A percentile compares a stretch with the other conserved stretches of the same genome.
phyloP scores from a whole-genome alignment of 2,113 vertebrate species.

The Catharus bicknelli region DNA sequence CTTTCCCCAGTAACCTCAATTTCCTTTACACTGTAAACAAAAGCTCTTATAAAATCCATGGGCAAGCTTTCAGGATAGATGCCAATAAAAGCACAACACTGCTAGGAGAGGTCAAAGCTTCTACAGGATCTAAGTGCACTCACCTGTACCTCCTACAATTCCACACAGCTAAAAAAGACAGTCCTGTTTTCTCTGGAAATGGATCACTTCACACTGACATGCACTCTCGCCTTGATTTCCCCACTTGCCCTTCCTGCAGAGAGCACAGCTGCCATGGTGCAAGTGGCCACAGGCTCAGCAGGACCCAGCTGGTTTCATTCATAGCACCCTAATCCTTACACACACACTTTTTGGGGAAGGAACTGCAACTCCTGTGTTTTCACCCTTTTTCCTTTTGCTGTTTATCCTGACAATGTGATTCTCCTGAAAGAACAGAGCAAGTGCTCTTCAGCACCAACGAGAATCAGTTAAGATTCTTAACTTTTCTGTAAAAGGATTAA shows the following conservation, averaged over 20 bases:
- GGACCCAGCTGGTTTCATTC: not conserved
- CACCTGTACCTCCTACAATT: not conserved
- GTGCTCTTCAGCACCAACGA: not conserved
- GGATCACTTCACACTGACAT: not conserved
- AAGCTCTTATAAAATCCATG: not conserved
- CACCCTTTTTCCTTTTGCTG: not conserved
- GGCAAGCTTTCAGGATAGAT: not conserved
- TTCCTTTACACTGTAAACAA: not conserved
- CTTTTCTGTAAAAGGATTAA: rapidly evolving
- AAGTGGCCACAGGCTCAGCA: not conserved
- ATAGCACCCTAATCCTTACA: not conserved
- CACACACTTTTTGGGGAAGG: not conserved
- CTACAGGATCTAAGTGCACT: rapidly evolving
- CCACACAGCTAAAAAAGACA: rapidly evolving
- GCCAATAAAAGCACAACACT: not conserved
- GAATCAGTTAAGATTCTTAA: rapidly evolving
- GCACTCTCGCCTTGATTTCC: not conserved
- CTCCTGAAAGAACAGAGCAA: not conserved
- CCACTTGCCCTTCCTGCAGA: not conserved
- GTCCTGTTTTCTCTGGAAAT: not conserved
- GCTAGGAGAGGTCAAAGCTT: not conserved
- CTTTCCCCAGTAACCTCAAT: no score
- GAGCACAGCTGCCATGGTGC: not conserved
- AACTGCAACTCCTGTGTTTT: not conserved
- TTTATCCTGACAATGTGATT: rapidly evolving